Evolutionary conservation across 2,113 vertebrate genomes (phyloP), one percentile per base, ranked within the genome.

Genomic region (Eidolon helvum): DNA sequence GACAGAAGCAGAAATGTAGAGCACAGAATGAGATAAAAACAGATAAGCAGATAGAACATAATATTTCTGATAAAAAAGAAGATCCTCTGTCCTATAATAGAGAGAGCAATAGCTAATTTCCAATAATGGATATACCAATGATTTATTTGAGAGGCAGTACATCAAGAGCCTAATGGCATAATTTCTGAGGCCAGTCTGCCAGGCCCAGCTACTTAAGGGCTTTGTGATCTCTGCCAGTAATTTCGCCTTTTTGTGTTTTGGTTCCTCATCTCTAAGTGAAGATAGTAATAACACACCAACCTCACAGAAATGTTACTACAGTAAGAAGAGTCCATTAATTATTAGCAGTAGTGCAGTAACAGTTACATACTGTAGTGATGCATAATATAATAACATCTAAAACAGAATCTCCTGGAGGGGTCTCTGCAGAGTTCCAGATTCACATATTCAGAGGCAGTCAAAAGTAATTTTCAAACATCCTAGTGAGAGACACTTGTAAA

Each of bases 171-270:
- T 63, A 80, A 74, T 18, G 79, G 28, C 30, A 14, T 88, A 28
- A n/a, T n/a, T 71, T 61, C 59, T 95, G 59, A 24, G 87, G 28
- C 30, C n/a, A 35, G 9, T 74, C 22, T 33, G 9, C n/a, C 28
- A 38, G 53, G 24, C 15, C 40, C 28, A 61, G 50, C 8, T 63
- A 11, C 18, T 38, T 75, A 35, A 61, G n/a, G 72, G 26, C 15
- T 53, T 57, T 59, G 38, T 85, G 40, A 68, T 35, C 48, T 45
- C 55, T 26, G n/a, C 14, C 24, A 72, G 22, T 61, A 33, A 59
- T 86, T 80, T 92, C 22, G 26, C 28, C 26, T 84, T 43, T 94
- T 22, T 74, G 26, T 50, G 87, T 90, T 74, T 92, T n/a, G 69
- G 28, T 53, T 92, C 21, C 38, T 85, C 35, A 59, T 74, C 45